Evolutionary conservation across 2,888 invertebrate species (phyloP), one percentile per base, ranked within the genome.

Genomic region (Seira ritae): DNA sequence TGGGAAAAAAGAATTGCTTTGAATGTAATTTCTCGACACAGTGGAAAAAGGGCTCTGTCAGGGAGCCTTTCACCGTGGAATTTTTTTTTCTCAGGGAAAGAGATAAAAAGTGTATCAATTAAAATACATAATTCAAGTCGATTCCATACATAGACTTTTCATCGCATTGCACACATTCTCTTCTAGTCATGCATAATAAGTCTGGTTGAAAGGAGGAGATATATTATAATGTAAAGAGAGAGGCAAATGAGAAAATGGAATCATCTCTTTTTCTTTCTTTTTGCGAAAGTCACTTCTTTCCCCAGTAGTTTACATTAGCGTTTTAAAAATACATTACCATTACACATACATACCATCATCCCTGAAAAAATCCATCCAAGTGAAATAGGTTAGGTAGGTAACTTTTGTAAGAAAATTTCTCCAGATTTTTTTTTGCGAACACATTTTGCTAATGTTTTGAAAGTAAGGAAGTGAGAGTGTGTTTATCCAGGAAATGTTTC

Each of bases 81-180:
- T 75, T 75, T 75, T 65, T 80, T 70, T 50, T 74, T 50, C 31
- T 23, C 55, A 31, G 80, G 8, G 31, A 31, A 2, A 8, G 31
- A 31, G 31, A 31, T 31, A 31, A 66, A 75, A 75, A 70, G 70
- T 75, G 80, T 74, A 80, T 80, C 80, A 80, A 80, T 80, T 80
- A 80, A 80, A 80, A 73, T 80, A 80, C 79, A 80, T 80, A 73
- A 80, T 80, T 80, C 79, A 80, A 73, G 79, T 73, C 68, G 62
- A 80, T 73, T 80, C 79, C n/a, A 74, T 23, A 10, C n/a, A 74
- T 23, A 10, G 17, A 60, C 71, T 71, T 78, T 73, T 78, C 71
- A 71, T 71, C 37, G 62, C 24, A 73, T 31, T 67, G 68, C 31
- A 80, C 42, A 72, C 31, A 62, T 17, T 71, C 71, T 73, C 37